Evolutionary conservation across 2,888 invertebrate species (phyloP).

Genomic region (Polymixis lichenea): DNA sequence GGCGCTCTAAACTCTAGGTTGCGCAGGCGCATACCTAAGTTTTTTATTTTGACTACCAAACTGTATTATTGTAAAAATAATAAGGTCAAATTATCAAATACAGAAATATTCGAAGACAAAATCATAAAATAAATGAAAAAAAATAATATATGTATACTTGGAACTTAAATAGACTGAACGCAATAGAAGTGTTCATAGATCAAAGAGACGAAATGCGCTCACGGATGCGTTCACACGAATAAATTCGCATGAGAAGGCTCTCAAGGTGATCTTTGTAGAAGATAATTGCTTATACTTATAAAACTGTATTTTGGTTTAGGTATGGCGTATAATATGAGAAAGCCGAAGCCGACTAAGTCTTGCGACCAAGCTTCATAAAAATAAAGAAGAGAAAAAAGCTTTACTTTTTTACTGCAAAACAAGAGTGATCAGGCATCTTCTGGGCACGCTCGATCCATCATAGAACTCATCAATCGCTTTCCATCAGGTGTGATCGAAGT

Average conservation of each 20-base stretch:
- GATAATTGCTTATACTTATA: too few relatives aligned
- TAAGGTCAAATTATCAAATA: too few relatives aligned
- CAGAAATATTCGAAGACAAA: neutral
- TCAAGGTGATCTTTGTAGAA: neutral
- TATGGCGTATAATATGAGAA: neutral
- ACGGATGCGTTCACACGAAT: neutral
- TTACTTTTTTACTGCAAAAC: too few relatives aligned
- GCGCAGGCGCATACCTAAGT: neutral
- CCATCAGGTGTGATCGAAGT: too few relatives aligned
- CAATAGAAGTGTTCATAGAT: neutral
- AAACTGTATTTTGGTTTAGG: too few relatives aligned
- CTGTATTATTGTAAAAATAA: neutral
- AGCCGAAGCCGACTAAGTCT: neutral
- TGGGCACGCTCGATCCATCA: too few relatives aligned
- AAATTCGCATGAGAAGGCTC: neutral
- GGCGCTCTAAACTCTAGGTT: neutral
- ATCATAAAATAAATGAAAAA: neutral
- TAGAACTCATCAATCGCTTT: too few relatives aligned
- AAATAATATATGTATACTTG: neutral
- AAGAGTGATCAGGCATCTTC: too few relatives aligned
- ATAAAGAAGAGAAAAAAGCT: neutral
- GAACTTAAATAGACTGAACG: neutral
- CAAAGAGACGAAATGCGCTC: too few relatives aligned
- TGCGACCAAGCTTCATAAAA: neutral
- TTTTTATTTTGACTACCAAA: neutral